Evolutionary conservation across 2,888 invertebrate genomes (phyloP).

Genomic region (Noctua janthina): DNA sequence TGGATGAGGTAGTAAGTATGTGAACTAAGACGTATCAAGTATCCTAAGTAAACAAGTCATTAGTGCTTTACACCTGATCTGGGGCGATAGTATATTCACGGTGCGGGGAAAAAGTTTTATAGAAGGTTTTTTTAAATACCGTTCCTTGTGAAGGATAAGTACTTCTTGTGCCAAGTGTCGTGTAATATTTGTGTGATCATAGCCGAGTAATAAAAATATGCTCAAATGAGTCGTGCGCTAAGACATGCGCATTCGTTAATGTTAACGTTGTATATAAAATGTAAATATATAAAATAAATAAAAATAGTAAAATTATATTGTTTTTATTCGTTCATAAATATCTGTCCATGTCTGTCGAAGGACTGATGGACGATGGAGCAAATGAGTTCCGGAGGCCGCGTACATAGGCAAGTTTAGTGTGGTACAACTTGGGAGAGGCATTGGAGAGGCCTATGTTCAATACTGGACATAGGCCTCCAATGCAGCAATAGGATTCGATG

Average conservation of each 20-base stretch:
- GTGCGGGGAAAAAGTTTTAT: not conserved
- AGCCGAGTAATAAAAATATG: constrained; percentile 74
- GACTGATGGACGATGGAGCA: not conserved
- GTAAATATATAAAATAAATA: constrained; percentile 88
- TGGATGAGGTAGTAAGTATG: constrained; percentile 9
- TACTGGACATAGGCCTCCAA: too few species aligned
- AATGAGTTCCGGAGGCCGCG: not conserved
- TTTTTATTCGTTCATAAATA: constrained; percentile 46
- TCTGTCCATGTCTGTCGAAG: not conserved
- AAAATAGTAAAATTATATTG: constrained; percentile 82
- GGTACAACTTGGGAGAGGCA: too few species aligned
- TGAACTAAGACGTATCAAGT: not conserved
- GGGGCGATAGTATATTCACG: not conserved
- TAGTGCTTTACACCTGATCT: not conserved
- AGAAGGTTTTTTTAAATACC: not conserved
- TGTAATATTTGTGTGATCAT: constrained; percentile 59
- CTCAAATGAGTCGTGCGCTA: constrained; percentile 84
- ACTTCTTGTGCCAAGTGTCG: not conserved
- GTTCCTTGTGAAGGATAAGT: not conserved
- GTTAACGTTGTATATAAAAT: constrained; percentile 88
- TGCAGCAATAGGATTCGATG: not conserved
- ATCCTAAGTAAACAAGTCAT: not conserved
- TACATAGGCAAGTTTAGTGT: not conserved
- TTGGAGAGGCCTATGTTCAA: too few species aligned
- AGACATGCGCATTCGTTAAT: constrained; percentile 80